Conservation (phyloP, 2,888 invertebrate genomes). For the Merodon equestris region DNA sequence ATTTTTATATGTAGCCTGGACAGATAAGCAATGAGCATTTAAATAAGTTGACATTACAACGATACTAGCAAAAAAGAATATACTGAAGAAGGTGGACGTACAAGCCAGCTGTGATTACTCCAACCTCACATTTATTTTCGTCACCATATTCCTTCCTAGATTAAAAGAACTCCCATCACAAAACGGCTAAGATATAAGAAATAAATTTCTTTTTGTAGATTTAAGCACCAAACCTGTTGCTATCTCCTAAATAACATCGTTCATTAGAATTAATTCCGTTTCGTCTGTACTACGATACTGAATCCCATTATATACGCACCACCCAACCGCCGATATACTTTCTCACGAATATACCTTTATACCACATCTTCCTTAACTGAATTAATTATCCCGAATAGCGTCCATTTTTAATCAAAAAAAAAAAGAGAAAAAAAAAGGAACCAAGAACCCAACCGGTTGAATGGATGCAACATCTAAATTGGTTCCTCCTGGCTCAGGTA, state of each 20-base stretch:
- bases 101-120: too few species aligned
- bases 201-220: too few species aligned
- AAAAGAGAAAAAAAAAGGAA: slow-evolving; percentile 7
- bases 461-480: slow-evolving; percentile 63
- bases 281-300: neutral
- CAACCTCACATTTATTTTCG: too few species aligned
- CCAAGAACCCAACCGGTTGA: slow-evolving; percentile 42
- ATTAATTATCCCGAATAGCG: neutral
- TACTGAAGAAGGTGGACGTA: too few species aligned
- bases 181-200: too few species aligned
- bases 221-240: too few species aligned
- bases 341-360: slow-evolving; percentile 52
- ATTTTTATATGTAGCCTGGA: too few species aligned
- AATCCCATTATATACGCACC: neutral
- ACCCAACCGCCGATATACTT: slow-evolving; percentile 25
- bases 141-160: too few species aligned
- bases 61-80: too few species aligned
- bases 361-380: slow-evolving; percentile 29
- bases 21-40: too few species aligned
- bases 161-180: too few species aligned
- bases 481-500: slow-evolving; percentile 42
- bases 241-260: slow-evolving; percentile 20
- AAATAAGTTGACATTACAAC: too few species aligned
- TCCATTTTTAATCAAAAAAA: neutral
- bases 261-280: slow-evolving; percentile 26